phyloP scores from a whole-genome alignment of 2,113 vertebrate genomes.

The Cinclus mexicanus region DNA sequence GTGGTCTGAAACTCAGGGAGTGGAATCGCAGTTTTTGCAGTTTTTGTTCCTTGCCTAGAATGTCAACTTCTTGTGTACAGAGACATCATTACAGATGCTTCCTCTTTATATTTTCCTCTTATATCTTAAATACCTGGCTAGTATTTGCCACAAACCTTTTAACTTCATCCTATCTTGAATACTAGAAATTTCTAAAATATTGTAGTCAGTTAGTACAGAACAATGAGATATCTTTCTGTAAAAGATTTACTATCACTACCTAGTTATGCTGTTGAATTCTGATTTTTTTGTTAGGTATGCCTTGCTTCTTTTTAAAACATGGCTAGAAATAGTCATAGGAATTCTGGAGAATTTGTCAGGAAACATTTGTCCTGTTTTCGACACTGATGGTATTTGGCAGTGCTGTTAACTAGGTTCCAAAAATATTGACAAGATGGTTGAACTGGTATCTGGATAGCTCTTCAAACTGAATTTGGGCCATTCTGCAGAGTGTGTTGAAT shows the following conservation, averaged over 20 bases:
- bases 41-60: not conserved
- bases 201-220: not conserved
- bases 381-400: slow-evolving; percentile 15
- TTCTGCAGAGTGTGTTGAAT: slow-evolving; percentile 5
- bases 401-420: not conserved
- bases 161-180: not conserved
- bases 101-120: not conserved
- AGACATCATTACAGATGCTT: not conserved
- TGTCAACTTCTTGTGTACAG: not conserved
- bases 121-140: not conserved
- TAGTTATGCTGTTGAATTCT: not conserved
- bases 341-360: slow-evolving; percentile 2
- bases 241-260: not conserved
- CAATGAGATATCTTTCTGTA: not conserved
- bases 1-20: not conserved
- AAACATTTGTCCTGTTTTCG: not conserved
- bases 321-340: not conserved
- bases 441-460: slow-evolving; percentile 7
- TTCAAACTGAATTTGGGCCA: slow-evolving; percentile 25
- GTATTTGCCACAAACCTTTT: not conserved
- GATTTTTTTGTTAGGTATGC: not conserved
- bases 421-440: slow-evolving; percentile 35
- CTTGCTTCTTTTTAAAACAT: not conserved
- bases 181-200: not conserved
- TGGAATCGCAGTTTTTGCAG: not conserved